A percentile compares a stretch with the other conserved stretches of the same genome.
These are phyloP conservation scores for Agrotis clavis DNA, from an alignment of 2,888 invertebrate species.

Conservation along the genomic window DNA sequence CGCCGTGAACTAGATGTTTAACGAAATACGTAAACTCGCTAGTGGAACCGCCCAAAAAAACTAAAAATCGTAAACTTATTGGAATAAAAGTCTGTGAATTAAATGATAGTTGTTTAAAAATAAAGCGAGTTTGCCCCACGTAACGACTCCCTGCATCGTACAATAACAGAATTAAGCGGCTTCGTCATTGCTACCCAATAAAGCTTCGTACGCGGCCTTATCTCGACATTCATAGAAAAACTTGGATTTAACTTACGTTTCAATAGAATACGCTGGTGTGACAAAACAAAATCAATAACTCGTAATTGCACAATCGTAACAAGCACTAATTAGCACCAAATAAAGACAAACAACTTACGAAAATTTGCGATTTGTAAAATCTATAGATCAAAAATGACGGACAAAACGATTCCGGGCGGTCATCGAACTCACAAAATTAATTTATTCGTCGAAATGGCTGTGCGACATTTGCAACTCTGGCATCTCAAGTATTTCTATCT, in stretches of 20 bases:
- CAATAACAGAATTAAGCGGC: slow-evolving; percentile 79
- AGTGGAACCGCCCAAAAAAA: slow-evolving; percentile 65
- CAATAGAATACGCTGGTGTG: slow-evolving; percentile 48
- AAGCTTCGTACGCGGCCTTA: slow-evolving; percentile 63
- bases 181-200: slow-evolving; percentile 75
- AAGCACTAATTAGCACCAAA: slow-evolving; percentile 66
- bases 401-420: slow-evolving; percentile 80
- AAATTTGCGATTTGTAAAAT: slow-evolving; percentile 75
- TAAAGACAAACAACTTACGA: slow-evolving; percentile 64
- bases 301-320: slow-evolving; percentile 54
- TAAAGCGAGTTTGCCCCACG: slow-evolving; percentile 13
- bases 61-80: slow-evolving; percentile 14
- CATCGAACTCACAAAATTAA: slow-evolving; percentile 74
- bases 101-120: slow-evolving; percentile 16
- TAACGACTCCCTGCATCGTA: slow-evolving; percentile 42
- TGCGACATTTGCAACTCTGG: slow-evolving; percentile 44
- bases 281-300: slow-evolving; percentile 61
- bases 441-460: slow-evolving; percentile 56
- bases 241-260: slow-evolving; percentile 69
- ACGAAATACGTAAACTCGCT: slow-evolving; percentile 28
- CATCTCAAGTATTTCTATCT: slow-evolving; percentile 49
- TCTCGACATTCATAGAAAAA: slow-evolving; percentile 52
- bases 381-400: slow-evolving; percentile 86
- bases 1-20: slow-evolving; percentile 15
- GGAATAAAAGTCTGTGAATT: slow-evolving; percentile 17